Evolutionary conservation across 2,113 vertebrate genomes (phyloP), one percentile per base, ranked within the genome.

Genomic region (Brachyhypopomus occidentalis): DNA sequence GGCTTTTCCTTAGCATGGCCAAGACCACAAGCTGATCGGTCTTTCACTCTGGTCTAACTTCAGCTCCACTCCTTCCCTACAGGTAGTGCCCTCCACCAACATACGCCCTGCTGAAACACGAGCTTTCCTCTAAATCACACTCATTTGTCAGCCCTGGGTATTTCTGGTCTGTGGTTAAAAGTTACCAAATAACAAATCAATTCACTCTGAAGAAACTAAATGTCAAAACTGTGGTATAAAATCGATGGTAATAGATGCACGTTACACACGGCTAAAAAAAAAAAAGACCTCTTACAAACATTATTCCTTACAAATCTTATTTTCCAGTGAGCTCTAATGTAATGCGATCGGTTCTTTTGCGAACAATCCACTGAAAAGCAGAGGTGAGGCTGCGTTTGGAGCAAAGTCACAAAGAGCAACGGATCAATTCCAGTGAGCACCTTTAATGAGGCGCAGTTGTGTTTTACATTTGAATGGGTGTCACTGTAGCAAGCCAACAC

Each of bases 151-250:
- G 20, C 69, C 52, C 22, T 36, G 16, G 74, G 63, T 55, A 70
- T 38, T 23, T 55, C 70, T 20, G 41, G 64, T 71, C 27, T 30
- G 27, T 22, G 48, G 60, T 59, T 71, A 69, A 75, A 63, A n/a
- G 74, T 78, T 72, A 78, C 41, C 11, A 80, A 82, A 70, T 63
- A 63, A 27, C 70, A 75, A 78, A 78, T 58, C 64, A 23, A 27
- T 48, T 56, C 11, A 0, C 4, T 67, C 14, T 56, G 59, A 69
- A 76, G 30, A 48, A 48, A 64, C 22, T 30, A 64, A 66, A 48
- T 38, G 23, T 25, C 63, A 25, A 22, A 25, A n/a, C 23, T 81
- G 52, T 8, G 41, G 34, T n/a, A 23, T 58, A 55, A 58, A 67
- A 60, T 30, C 6, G 56, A 70, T 58, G 45, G 72, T 20, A 59